Evolutionary conservation across 2,113 vertebrate genomes (phyloP).

Genomic region (Cyprinodon brontotheroides): DNA sequence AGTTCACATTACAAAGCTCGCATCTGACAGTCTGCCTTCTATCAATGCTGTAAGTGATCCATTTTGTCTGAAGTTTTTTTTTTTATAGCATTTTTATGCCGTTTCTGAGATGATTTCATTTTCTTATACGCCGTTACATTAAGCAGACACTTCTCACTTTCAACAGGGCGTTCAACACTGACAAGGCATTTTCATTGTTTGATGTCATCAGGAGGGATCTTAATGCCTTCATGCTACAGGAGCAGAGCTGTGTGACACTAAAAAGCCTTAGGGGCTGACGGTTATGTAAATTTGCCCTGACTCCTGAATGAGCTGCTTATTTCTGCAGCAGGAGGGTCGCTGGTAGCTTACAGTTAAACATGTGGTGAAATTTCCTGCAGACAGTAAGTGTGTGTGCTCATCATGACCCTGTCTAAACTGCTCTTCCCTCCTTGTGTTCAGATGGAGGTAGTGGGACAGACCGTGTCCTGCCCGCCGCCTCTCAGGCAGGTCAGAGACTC

Average conservation of each 20-base stretch:
- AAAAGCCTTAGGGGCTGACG: slow-evolving; percentile 10
- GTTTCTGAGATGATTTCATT: slow-evolving; percentile 3
- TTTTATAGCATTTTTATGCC: slow-evolving; percentile 16
- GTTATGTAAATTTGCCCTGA: background rate
- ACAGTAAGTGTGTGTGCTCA: slow-evolving; percentile 21
- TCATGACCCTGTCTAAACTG: slow-evolving; percentile 67
- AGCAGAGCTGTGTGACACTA: background rate
- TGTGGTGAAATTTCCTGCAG: background rate
- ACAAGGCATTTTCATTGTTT: slow-evolving; percentile 27
- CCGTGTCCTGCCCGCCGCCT: slow-evolving; percentile 72
- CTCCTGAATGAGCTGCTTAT: background rate
- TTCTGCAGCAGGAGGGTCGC: background rate
- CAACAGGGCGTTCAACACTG: slow-evolving; percentile 23
- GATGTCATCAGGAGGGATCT: slow-evolving; percentile 2
- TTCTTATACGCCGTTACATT: background rate
- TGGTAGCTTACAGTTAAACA: background rate
- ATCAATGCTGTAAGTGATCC: slow-evolving; percentile 13
- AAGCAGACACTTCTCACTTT: slow-evolving; percentile 40
- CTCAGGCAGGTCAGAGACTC: slow-evolving; percentile 78
- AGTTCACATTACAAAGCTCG: slow-evolving; percentile 10
- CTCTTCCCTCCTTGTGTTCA: slow-evolving; percentile 77
- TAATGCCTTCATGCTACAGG: slow-evolving; percentile 2
- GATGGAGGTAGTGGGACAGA: slow-evolving; percentile 76
- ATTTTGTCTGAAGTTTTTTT: background rate
- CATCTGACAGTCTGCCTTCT: background rate